Conservation (phyloP, 2,888 invertebrate species). For the Xestia rhomboidea region DNA sequence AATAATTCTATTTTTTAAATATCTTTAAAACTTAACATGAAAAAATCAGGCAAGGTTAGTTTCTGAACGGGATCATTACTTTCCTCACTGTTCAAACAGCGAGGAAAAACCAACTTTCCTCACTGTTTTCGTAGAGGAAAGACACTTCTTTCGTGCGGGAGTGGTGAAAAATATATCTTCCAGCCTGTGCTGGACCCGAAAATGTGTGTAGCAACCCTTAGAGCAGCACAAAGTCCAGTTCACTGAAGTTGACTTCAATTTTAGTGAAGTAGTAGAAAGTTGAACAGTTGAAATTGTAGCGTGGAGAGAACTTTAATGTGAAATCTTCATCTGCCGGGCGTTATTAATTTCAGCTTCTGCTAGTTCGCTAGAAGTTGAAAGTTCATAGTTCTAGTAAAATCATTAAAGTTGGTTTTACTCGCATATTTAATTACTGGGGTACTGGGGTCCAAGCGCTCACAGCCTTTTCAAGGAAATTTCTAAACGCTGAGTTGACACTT, state of each 20-base stretch:
- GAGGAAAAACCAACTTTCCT: too few species aligned
- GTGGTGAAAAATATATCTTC: background rate
- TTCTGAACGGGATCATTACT: too few species aligned
- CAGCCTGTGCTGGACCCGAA: background rate
- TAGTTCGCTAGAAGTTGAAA: background rate
- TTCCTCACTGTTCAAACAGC: too few species aligned
- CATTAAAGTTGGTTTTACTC: background rate
- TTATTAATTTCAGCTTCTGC: background rate
- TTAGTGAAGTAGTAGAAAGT: constrained; percentile 1
- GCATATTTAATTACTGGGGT: too few species aligned
- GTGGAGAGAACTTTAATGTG: background rate
- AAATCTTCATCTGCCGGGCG: constrained; percentile 6
- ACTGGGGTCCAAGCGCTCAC: too few species aligned
- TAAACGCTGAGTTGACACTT: too few species aligned
- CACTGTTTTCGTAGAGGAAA: too few species aligned
- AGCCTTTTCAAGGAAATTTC: too few species aligned
- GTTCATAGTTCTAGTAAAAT: background rate
- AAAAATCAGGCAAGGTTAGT: too few species aligned
- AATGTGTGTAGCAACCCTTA: background rate
- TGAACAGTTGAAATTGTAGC: background rate
- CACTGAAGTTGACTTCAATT: background rate
- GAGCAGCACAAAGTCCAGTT: background rate
- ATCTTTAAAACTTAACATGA: too few species aligned
- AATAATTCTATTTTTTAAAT: too few species aligned
- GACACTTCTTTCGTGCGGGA: too few species aligned